Base-by-base conservation (phyloP, 2,797 vertebrate genomes). In the Pangasius krempfi region DNA sequence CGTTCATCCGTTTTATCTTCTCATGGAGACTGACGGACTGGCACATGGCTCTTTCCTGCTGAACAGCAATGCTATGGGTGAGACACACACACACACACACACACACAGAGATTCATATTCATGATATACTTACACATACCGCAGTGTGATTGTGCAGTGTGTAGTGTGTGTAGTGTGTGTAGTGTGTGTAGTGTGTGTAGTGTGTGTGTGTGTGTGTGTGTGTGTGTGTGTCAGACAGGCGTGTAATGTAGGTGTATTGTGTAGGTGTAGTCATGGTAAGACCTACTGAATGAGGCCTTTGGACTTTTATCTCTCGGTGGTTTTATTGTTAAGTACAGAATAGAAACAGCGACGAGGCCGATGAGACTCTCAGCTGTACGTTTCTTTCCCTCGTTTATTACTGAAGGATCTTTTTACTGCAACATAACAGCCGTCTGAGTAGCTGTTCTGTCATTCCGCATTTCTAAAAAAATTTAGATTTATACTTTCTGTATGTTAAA, bases 31-130 rank as follows among this genome's bases (percentile, higher is more conserved):
- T 3, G 94, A 92, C 0, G 97, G 97, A 25, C 92, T 91, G 2
- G 93, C 97, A 68, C 96, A 98, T 0, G 98, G 96, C 0, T 96
- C 98, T 93, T 98, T 98, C 94, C 95, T 98, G 81, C 95, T 98
- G 58, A 98, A 98, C 94, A 98, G 97, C 94, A 98, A 98, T 0
- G 97, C 89, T 13, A 92, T 92, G 92, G 92, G 92, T 92, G 56
- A 50, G 89, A 37, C 62, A n/a, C 40, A 44, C n/a, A 76, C 52
- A 14, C 78, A 89, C 54, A 27, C 81, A 84, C 22, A 37, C 37
- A 37, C 37, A 37, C 37, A 37, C 37, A 72, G n/a, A 44, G 44
- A 44, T 14, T 52, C 10, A 12, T 30, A 20, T 64, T 70, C 20
- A 52, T 20, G n/a, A 18, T 72, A 27, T 16, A 58, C 5, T 22